Percentiles rank a stretch among this genome's conserved stretches.
These are phyloP conservation scores for Sebastes iracundus DNA, from an alignment of 2,797 vertebrate species.

Conservation along the genomic window DNA sequence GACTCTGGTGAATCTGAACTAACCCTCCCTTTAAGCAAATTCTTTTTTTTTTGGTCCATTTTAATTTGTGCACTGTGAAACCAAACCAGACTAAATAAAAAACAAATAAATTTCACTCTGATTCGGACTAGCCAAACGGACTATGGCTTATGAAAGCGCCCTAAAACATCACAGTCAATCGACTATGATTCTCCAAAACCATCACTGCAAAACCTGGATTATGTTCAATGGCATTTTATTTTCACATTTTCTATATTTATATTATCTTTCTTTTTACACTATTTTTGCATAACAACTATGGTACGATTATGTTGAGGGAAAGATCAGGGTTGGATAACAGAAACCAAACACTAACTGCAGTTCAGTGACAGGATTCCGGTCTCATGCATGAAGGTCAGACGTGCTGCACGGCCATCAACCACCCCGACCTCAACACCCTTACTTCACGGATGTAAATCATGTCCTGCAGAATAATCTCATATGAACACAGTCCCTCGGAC, in stretches of 20 bases:
- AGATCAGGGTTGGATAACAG: not conserved
- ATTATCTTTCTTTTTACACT: not conserved
- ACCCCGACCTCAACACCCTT: not conserved
- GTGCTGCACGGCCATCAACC: not conserved
- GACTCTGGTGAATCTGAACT: no score
- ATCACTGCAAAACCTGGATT: not conserved
- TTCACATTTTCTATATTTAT: not conserved
- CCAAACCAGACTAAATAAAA: no score
- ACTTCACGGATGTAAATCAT: not conserved
- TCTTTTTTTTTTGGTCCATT: no score
- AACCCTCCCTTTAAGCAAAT: no score
- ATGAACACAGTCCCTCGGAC: not conserved
- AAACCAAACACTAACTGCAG: not conserved
- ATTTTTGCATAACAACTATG: not conserved
- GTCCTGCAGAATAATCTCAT: not conserved
- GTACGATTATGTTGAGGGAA: not conserved
- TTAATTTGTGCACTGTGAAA: no score
- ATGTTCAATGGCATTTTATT: not conserved
- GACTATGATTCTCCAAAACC: no score
- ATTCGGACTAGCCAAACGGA: no score
- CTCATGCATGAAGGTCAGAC: not conserved
- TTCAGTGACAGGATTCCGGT: not conserved
- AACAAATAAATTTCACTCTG: no score
- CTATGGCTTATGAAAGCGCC: no score
- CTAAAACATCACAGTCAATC: no score